Evolutionary conservation across 2,113 vertebrate species (phyloP), one percentile per base, ranked within the genome.

Genomic region (Dasyurus viverrinus): DNA sequence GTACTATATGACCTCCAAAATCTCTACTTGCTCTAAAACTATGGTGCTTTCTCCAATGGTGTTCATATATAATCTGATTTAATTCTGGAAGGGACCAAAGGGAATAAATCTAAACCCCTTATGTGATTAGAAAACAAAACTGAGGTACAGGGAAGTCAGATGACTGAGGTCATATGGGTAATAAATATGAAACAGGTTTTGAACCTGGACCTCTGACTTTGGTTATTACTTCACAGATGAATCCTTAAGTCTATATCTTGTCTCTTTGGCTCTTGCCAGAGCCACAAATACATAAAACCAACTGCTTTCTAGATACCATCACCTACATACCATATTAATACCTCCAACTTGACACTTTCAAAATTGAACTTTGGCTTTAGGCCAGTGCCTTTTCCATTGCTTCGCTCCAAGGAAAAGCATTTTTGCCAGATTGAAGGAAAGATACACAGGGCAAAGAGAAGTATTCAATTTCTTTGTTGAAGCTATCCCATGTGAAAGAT

Each of bases 341-440:
- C n/a, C 19, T 84, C n/a, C n/a, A 84, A 23, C 68, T 23, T 84
- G 68, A 42, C 68, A 42, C n/a, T 8, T 84, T 42, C n/a, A 84
- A 42, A 84, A 42, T 84, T 42, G 68, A 42, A 42, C 36, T 84
- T n/a, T 84, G 68, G 22, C 68, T 84, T 84, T 7, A 42, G n/a
- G 19, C 36, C n/a, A 23, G n/a, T 42, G 68, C 68, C 42, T 26
- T 42, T 84, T 84, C n/a, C 68, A 42, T 42, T 42, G n/a, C n/a
- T 30, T 84, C 16, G 7, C 76, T 94, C 90, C 9, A 93, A 14
- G 84, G 47, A 92, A 94, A 84, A 94, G 93, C 89, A 36, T 84
- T 91, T 46, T 93, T 84, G 53, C 7, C 91, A 2, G n/a, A 55
- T 91, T 97, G 76, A 93, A 53, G n/a, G 94, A 96, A 94, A 12